Evolutionary conservation across 2,888 invertebrate genomes (phyloP).

Genomic region (Dromius quadrimaculatus): DNA sequence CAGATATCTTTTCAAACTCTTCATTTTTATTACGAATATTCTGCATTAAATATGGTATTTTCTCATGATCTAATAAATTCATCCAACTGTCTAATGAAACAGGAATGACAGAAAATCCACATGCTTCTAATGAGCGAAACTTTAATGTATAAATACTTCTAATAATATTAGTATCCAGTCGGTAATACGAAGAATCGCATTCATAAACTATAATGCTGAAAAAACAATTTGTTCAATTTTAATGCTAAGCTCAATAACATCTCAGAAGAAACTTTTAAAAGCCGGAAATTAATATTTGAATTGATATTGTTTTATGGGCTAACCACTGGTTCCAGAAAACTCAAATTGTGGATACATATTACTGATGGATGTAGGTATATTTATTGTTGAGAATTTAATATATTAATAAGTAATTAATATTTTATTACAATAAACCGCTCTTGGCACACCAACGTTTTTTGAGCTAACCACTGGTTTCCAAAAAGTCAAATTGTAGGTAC

Average conservation of each 20-base stretch:
- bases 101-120: constrained; percentile 71
- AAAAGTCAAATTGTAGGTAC: no score
- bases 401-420: no score
- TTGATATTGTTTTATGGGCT: no score
- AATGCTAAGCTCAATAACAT: neutral
- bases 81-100: constrained; percentile 71
- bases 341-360: no score
- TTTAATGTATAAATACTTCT: constrained; percentile 60
- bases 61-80: constrained; percentile 70
- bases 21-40: constrained; percentile 69
- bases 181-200: constrained; percentile 37
- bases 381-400: no score
- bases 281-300: neutral
- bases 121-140: constrained; percentile 71
- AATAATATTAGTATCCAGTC: constrained; percentile 16
- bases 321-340: no score
- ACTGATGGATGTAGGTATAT: no score
- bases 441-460: no score
- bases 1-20: constrained; percentile 58
- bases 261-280: no score
- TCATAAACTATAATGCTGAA: constrained; percentile 39
- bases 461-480: no score
- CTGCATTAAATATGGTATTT: constrained; percentile 74
- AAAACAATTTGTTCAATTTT: no score
- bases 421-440: no score